Evolutionary conservation across 2,113 vertebrate species (phyloP), one percentile per base, ranked within the genome.

Genomic region (Steatornis caripensis): DNA sequence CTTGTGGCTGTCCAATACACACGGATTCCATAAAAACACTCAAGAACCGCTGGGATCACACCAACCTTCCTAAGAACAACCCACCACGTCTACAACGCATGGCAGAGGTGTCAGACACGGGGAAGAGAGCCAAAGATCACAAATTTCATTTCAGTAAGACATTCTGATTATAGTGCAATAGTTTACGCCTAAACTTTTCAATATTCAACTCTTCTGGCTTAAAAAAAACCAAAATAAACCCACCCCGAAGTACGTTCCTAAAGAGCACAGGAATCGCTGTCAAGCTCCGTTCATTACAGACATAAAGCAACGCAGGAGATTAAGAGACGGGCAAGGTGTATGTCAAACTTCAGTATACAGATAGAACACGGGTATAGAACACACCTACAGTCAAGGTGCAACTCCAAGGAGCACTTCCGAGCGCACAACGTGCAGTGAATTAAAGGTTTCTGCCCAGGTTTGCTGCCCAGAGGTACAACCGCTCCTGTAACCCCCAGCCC

Each of bases 11-110:
- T 92, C 78, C 9, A 5, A 84, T 2, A 78, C 61, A 41, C 66
- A 22, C 15, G 49, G 86, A 74, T 19, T 43, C 77, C 78, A 89
- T 64, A 79, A 89, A 45, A 79, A 90, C 69, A 75, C 69, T 85
- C 96, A 76, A 87, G 83, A 41, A 27, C n/a, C 3, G 62, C 91
- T 82, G 89, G 93, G 94, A 21, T 43, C 43, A 57, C 87, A 68
- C 10, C 49, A 22, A 62, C 32, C 79, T 48, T 37, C 57, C 64
- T 43, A 74, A n/a, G 46, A 62, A 32, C 72, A 76, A 48, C 54
- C 76, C 93, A 71, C 58, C 72, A 49, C 19, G 3, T 39, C 76
- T 29, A 11, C 78, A 45, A 3, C 1, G 20, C 86, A 48, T 11
- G 72, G 81, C 89, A 68, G 88, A 74, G 75, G 29, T 8, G 80